Evolutionary conservation across 2,888 invertebrate species (phyloP).

Genomic region (Pteria penguin): DNA sequence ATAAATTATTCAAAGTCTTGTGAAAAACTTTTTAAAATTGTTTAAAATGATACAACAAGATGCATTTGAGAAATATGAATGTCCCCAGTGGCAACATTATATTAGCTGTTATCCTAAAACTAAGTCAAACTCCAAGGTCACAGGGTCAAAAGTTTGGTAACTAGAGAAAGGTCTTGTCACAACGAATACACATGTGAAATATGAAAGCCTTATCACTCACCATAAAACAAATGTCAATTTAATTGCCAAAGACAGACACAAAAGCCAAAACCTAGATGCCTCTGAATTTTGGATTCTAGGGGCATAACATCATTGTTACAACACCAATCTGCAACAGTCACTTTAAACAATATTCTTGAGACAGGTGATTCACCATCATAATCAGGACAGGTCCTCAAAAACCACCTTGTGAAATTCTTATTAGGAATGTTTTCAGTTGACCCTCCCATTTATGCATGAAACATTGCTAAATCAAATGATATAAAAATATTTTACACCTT

Average conservation of each 20-base stretch:
- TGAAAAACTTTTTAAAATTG: not conserved
- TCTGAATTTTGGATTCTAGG: not conserved
- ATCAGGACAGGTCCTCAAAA: too few relatives aligned
- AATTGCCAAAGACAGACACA: not conserved
- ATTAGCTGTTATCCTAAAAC: not conserved
- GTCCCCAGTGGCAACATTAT: not conserved
- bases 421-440: too few relatives aligned
- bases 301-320: too few relatives aligned
- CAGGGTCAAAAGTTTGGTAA: not conserved
- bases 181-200: not conserved
- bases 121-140: not conserved
- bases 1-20: too few relatives aligned
- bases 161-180: not conserved
- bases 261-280: not conserved
- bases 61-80: not conserved
- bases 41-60: not conserved
- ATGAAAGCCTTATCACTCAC: not conserved
- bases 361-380: too few relatives aligned
- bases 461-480: too few relatives aligned
- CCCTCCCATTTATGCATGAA: too few relatives aligned
- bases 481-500: too few relatives aligned
- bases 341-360: too few relatives aligned
- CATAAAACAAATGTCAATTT: not conserved
- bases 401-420: too few relatives aligned
- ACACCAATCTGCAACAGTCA: too few relatives aligned